phyloP scores from a whole-genome alignment of 2,797 vertebrate genomes.

The Coendou prehensilis region DNA sequence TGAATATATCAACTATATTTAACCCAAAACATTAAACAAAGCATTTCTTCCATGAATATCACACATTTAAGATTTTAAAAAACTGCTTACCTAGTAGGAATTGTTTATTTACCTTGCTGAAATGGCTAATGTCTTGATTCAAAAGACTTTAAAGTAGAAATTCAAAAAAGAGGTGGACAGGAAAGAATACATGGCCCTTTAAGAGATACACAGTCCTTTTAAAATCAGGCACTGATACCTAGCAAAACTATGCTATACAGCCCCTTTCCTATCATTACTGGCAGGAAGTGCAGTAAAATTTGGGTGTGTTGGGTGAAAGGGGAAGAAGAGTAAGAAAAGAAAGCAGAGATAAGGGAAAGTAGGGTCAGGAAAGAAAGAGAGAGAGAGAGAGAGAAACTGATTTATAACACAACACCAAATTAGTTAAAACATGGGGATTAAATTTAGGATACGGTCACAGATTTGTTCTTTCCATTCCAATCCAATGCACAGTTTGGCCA shows the following conservation, averaged over 20 bases:
- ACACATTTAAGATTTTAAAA: not conserved
- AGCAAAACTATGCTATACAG: not conserved
- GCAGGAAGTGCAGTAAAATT: not conserved
- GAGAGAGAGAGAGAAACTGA: not conserved
- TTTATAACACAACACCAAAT: not conserved
- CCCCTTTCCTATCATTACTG: not conserved
- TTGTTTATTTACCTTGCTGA: not conserved
- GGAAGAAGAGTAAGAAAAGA: not conserved
- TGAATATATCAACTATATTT: not conserved
- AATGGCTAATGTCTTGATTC: not conserved
- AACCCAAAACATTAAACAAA: not conserved
- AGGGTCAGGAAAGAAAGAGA: no score
- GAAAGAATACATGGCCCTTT: not conserved
- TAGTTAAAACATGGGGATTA: not conserved
- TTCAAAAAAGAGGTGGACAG: not conserved
- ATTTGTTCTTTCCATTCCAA: not conserved
- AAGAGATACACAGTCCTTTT: not conserved
- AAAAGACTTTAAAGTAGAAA: constrained; percentile 7
- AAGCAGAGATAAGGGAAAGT: not conserved
- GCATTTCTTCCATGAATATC: constrained; percentile 19
- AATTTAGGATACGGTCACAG: not conserved
- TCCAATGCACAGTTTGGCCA: not conserved
- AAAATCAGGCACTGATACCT: not conserved
- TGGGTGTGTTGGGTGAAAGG: not conserved
- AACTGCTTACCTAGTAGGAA: not conserved